Evolutionary conservation across 2,888 invertebrate species (phyloP).

Genomic region (Cheilosia impressa): DNA sequence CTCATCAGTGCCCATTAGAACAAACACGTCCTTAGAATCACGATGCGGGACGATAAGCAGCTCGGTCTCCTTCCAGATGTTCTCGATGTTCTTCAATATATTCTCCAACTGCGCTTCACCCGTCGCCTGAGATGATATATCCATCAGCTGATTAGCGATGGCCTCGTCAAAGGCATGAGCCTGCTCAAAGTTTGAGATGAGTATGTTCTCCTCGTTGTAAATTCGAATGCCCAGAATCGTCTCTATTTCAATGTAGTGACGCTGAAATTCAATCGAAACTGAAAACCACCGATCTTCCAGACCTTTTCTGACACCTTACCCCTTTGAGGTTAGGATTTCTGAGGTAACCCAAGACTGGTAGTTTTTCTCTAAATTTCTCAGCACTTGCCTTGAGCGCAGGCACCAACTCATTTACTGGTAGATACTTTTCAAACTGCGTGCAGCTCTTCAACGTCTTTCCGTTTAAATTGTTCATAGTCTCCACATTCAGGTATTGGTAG

Average conservation of each 20-base stretch:
- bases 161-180: constrained; percentile 89
- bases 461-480: constrained; percentile 88
- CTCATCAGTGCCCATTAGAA: constrained; percentile 93
- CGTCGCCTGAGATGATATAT: constrained; percentile 94
- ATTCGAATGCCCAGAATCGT: constrained; percentile 89
- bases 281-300: not conserved
- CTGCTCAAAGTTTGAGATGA: constrained; percentile 88
- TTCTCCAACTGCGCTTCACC: constrained; percentile 93
- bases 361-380: constrained; percentile 90
- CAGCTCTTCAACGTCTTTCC: constrained; percentile 89
- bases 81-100: constrained; percentile 92
- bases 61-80: constrained; percentile 92
- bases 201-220: constrained; percentile 87
- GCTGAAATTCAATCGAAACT: constrained; percentile 77
- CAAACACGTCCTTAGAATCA: constrained; percentile 92
- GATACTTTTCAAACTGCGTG: constrained; percentile 91
- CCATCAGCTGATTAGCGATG: constrained; percentile 89
- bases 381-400: constrained; percentile 91
- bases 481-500: constrained; percentile 86
- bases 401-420: constrained; percentile 92
- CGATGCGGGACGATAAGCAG: constrained; percentile 91
- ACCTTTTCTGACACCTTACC: constrained; percentile 74
- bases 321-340: constrained; percentile 91
- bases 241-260: constrained; percentile 95
- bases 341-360: constrained; percentile 91